These are phyloP conservation scores for Phataginus tricuspis DNA, from an alignment of 2,797 vertebrate species.

Conservation along the genomic window DNA sequence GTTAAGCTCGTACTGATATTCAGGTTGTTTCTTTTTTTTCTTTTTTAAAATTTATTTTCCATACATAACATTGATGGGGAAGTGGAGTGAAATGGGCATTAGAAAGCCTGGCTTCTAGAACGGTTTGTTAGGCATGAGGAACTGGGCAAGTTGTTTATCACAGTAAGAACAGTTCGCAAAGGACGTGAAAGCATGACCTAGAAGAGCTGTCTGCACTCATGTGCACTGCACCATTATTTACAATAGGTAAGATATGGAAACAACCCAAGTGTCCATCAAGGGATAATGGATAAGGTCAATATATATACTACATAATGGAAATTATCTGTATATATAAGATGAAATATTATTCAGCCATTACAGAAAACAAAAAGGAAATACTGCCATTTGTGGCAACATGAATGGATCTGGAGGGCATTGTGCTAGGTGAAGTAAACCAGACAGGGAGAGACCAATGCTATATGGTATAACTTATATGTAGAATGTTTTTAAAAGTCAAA, in stretches of 20 bases:
- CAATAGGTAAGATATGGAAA: not conserved
- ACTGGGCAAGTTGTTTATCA: not conserved
- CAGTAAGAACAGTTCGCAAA: not conserved
- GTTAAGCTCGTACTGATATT: not conserved
- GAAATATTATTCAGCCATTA: not conserved
- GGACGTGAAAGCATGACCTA: not conserved
- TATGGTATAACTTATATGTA: not conserved
- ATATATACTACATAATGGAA: not conserved
- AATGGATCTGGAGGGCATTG: not conserved
- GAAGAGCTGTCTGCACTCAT: not conserved
- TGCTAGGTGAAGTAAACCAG: not conserved
- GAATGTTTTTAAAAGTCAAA: not conserved
- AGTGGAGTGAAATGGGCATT: not conserved
- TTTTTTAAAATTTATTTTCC: not conserved
- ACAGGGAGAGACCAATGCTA: not conserved
- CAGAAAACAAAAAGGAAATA: not conserved
- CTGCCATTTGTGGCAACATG: not conserved
- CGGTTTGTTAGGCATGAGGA: not conserved
- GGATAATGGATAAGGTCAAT: not conserved
- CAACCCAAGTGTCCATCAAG: not conserved
- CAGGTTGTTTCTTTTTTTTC: not conserved
- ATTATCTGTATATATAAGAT: not conserved
- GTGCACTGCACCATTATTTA: not conserved
- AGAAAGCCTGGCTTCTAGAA: not conserved
- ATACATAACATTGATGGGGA: not conserved